phyloP scores from a whole-genome alignment of 2,113 vertebrate genomes.

The Macroglossus sobrinus region DNA sequence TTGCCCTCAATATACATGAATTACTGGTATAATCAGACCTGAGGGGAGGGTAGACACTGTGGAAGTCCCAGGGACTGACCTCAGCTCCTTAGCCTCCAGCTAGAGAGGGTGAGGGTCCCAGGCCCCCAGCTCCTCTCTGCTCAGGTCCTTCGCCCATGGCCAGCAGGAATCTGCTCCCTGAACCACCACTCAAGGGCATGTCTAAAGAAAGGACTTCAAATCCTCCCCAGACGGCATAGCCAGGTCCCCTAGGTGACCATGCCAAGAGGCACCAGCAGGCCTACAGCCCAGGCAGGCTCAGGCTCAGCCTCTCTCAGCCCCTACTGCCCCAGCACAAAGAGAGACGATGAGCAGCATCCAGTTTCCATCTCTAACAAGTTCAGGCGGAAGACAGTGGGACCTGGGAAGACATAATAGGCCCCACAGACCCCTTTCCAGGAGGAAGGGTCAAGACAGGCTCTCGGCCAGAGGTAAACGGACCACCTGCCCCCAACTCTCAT shows the following conservation, averaged over 20 bases:
- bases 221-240: not conserved
- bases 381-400: not conserved
- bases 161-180: too few relatives aligned
- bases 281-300: not conserved
- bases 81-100: not conserved
- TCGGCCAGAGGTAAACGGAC: not conserved
- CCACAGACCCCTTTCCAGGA: too few relatives aligned
- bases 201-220: not conserved
- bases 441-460: not conserved
- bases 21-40: not conserved
- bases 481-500: too few relatives aligned
- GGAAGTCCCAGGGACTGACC: not conserved
- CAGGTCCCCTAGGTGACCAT: not conserved
- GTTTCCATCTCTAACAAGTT: accelerated
- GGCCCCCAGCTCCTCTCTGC: not conserved
- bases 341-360: not conserved
- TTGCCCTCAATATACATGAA: not conserved
- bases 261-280: not conserved
- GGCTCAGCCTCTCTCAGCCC: not conserved
- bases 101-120: not conserved
- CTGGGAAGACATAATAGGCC: not conserved
- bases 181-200: not conserved
- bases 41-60: not conserved
- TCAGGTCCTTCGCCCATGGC: not conserved
- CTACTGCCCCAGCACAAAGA: not conserved